Base-by-base conservation (phyloP, 2,797 vertebrate genomes). In the Oreochromis grahami region DNA sequence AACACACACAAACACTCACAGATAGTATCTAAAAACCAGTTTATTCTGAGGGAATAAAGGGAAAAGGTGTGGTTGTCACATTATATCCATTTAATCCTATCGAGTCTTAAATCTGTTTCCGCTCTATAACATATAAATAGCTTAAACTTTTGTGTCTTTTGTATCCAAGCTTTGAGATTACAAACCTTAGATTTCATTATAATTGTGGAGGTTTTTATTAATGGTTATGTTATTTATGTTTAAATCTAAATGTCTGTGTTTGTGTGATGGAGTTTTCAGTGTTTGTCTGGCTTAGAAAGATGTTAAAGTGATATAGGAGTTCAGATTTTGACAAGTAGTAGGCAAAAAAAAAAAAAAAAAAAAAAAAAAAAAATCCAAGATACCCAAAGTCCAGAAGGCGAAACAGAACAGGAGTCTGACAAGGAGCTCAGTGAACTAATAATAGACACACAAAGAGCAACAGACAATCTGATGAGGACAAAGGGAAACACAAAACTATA, bases 1-100 rank as follows among this genome's bases (percentile, higher is more conserved):
- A 87, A 93, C 77, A 91, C 29, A 72, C 38, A 72, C 63, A 70
- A 10, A 70, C 8, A 6, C 68, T 48, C 68, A 72, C 10, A 48
- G 12, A 2, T 63, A 6, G 76, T 80, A 70, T 84, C 80, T 41
- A 32, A 60, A 50, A 0, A 8, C 41, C 24, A 26, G 32, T 34
- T 77, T 12, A 82, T 68, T 50, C 82, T 29, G 45, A 63, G 10
- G 1, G 58, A n/a, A 36, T 63, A 36, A 24, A 53, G 88, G 84
- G 86, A 70, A 90, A 55, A 87, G 74, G 78, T 86, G 85, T 58
- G 81, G 78, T 45, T 63, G 6, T 76, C 2, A 14, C 52, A 24
- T 63, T 38, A 5, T 60, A 60, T 81, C 50, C 65, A 79, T 81
- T 60, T 29, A 13, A 34, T 12, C 52, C 15, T 8, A 56, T 29